Evolutionary conservation across 1,140 invertebrate genomes (phyloP), one percentile per base, ranked within the genome.

Genomic region (Euwallacea fornicatus): DNA sequence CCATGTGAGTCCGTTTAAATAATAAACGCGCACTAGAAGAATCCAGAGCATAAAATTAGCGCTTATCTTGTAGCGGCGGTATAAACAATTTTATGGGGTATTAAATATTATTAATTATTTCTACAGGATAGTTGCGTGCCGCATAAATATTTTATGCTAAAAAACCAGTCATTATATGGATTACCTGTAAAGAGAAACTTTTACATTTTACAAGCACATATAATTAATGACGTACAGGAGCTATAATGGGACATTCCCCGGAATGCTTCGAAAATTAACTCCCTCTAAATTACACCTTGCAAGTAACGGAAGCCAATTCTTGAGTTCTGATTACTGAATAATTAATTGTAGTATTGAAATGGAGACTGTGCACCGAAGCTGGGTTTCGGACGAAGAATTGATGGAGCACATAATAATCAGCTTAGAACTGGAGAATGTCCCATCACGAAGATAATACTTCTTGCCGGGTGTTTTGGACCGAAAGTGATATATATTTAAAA

Each of bases 101-200:
- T 71, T 71, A 71, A 71, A 71, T 71, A 71, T 71, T 71, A 71
- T 71, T 71, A 71, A 71, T 71, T 71, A 65, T 71, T 71, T 50
- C 62, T 50, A 64, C 68, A 61, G 63, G 62, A 71, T 66, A 71
- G 69, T 71, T 71, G 69, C 69, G 69, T 71, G 69, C 63, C 62
- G 15, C 63, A 58, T 71, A 71, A 71, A 71, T 71, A 66, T 66
- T 71, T 66, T 71, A 71, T 71, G 63, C 69, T 65, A 71, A 66
- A 71, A 70, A 71, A 60, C 69, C 69, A 50, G 62, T 66, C 69
- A 71, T 71, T 71, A 71, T 71, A 71, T 71, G 69, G 69, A 71
- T 71, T 71, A 71, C 69, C 69, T 66, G 69, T 66, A 66, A 71
- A 71, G 69, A 71, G 69, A 71, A 71, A 71, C 63, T 71, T 69